These are phyloP conservation scores for Copidosoma floridanum DNA, from an alignment of 1,140 invertebrate species.

Conservation along the genomic window DNA sequence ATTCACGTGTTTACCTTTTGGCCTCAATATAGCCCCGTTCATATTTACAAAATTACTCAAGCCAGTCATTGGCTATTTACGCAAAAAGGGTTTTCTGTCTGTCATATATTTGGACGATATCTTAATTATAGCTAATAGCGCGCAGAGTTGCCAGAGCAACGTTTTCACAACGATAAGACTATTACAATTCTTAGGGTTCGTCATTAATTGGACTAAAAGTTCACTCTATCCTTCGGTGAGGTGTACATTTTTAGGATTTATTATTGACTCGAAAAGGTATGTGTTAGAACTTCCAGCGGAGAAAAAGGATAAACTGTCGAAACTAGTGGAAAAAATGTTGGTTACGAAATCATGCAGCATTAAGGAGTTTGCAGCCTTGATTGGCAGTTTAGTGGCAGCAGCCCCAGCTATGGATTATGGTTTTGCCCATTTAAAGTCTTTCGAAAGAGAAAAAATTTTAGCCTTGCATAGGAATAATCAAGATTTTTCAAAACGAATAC, in stretches of 20 bases:
- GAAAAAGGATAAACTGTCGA: slow-evolving; percentile 21
- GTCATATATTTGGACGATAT: slow-evolving; percentile 31
- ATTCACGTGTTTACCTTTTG: slow-evolving; percentile 22
- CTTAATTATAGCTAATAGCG: slow-evolving; percentile 11
- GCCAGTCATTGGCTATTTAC: slow-evolving; percentile 22
- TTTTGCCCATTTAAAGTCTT: slow-evolving; percentile 28
- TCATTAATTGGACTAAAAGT: slow-evolving; percentile 30
- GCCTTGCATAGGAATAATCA: slow-evolving; percentile 13
- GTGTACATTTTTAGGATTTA: slow-evolving; percentile 34
- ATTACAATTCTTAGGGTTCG: slow-evolving; percentile 33
- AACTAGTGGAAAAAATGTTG: slow-evolving; percentile 7
- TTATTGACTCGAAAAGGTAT: slow-evolving; percentile 27
- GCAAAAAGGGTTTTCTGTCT: slow-evolving; percentile 19
- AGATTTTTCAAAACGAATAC: slow-evolving; percentile 23
- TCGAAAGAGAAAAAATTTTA: slow-evolving; percentile 29
- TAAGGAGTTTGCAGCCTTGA: slow-evolving; percentile 31
- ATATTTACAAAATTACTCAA: slow-evolving; percentile 34
- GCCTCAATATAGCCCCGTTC: slow-evolving; percentile 2
- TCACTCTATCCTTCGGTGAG: slow-evolving; percentile 7
- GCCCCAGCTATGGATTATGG: slow-evolving; percentile 32
- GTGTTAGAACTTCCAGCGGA: slow-evolving; percentile 24
- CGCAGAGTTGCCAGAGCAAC: slow-evolving; percentile 12
- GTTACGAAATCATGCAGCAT: slow-evolving; percentile 26
- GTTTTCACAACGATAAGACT: slow-evolving; percentile 12
- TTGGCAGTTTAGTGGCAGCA: slow-evolving; percentile 29